Conservation (phyloP, 1,140 invertebrate genomes). For the Caerostris extrusa region DNA sequence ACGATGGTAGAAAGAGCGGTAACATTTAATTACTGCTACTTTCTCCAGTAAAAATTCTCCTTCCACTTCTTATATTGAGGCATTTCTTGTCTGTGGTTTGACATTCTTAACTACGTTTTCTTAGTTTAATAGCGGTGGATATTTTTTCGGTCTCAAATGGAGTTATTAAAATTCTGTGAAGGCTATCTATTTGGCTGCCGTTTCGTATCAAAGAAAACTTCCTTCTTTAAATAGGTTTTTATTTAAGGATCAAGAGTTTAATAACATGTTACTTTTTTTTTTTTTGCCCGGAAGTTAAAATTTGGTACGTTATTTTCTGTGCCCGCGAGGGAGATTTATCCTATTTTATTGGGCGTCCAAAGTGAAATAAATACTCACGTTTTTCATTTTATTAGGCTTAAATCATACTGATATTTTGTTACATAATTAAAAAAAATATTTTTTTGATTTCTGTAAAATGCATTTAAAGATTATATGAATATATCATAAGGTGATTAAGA, state of each 20-base stretch:
- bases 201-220: not conserved
- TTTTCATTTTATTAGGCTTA: too few relatives aligned
- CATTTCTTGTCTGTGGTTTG: not conserved
- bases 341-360: too few relatives aligned
- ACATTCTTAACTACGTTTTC: not conserved
- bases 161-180: conserved; percentile 7
- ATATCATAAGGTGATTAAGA: too few relatives aligned
- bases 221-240: not conserved
- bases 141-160: not conserved
- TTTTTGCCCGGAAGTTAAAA: too few relatives aligned
- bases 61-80: not conserved
- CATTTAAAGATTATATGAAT: too few relatives aligned
- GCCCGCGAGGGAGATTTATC: too few relatives aligned
- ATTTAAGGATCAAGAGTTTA: not conserved
- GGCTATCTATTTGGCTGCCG: not conserved
- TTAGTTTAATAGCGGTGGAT: not conserved
- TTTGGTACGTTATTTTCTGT: too few relatives aligned
- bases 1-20: conserved; percentile 13
- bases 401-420: too few relatives aligned
- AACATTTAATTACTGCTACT: conserved; percentile 5
- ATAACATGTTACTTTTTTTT: not conserved
- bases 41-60: not conserved
- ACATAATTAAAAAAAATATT: too few relatives aligned
- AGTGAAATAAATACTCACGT: too few relatives aligned
- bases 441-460: too few relatives aligned